Percentiles rank a stretch among this genome's conserved stretches.
Evolutionary conservation across 2,113 vertebrate species (phyloP).

Genomic region (Sisor rabdophorus): DNA sequence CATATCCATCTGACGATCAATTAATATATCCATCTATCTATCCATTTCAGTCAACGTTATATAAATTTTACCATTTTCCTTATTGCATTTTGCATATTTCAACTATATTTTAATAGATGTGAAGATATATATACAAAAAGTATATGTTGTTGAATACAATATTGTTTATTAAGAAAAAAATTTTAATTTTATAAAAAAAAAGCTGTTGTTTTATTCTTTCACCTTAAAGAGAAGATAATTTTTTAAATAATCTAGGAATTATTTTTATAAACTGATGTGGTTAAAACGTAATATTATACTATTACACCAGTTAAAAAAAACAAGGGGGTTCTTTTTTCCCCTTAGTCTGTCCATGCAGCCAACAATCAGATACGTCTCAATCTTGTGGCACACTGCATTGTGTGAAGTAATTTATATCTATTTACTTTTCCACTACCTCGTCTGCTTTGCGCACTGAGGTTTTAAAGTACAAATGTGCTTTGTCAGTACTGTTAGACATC

Average conservation of each 20-base stretch:
- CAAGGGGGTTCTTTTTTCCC: not conserved
- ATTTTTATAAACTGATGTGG: too few relatives aligned
- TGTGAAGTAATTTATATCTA: conserved; percentile 12
- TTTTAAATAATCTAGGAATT: not conserved
- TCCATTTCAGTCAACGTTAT: too few relatives aligned
- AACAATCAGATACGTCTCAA: not conserved
- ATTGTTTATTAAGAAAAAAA: not conserved
- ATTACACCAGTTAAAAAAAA: not conserved
- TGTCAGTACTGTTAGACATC: conserved; percentile 14
- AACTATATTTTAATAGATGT: too few relatives aligned
- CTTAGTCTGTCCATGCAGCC: not conserved
- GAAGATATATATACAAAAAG: not conserved
- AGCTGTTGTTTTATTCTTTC: not conserved
- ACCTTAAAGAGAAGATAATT: not conserved
- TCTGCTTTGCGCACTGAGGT: conserved; percentile 11
- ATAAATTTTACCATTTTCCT: not conserved
- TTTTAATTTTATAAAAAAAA: not conserved
- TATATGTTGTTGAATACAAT: not conserved
- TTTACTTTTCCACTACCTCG: conserved; percentile 34
- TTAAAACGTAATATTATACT: not conserved
- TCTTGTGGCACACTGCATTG: not conserved
- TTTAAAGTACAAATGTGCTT: not conserved
- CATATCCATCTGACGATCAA: too few relatives aligned
- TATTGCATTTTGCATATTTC: not conserved
- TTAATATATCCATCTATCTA: too few relatives aligned